Evolutionary conservation across 2,888 invertebrate genomes (phyloP).

Genomic region (Chrysolina oricalcia): DNA sequence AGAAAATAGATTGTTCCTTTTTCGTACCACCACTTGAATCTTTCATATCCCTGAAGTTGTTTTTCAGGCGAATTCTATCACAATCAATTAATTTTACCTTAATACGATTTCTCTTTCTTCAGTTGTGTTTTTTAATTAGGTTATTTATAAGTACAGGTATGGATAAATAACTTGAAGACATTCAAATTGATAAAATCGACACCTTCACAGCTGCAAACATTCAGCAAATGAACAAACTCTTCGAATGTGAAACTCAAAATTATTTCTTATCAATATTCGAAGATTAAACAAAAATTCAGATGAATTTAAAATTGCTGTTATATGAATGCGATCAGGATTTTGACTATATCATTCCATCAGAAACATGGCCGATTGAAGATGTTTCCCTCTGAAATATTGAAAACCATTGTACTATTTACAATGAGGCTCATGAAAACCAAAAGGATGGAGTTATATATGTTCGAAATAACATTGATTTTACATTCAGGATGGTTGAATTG

Average conservation of each 20-base stretch:
- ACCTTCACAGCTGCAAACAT: slow-evolving; percentile 14
- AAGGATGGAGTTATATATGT: slow-evolving; percentile 3
- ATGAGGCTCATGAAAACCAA: slow-evolving; percentile 11
- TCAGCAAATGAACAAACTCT: slow-evolving; percentile 17
- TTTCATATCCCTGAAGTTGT: not conserved
- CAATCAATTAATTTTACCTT: not conserved
- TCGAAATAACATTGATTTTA: too few species aligned
- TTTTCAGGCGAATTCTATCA: not conserved
- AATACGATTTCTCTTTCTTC: too few species aligned
- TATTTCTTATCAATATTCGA: not conserved
- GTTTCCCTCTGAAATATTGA: slow-evolving; percentile 12
- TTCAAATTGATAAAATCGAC: slow-evolving; percentile 14
- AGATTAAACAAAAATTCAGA: too few species aligned
- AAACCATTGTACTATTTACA: slow-evolving; percentile 19
- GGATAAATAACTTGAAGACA: not conserved
- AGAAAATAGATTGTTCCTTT: too few species aligned
- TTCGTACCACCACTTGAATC: too few species aligned
- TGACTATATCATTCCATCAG: slow-evolving; percentile 8
- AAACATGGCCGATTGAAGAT: slow-evolving; percentile 24
- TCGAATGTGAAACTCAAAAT: slow-evolving; percentile 3
- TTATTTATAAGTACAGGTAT: not conserved
- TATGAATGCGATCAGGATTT: too few species aligned
- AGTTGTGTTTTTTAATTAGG: not conserved
- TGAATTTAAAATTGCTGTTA: too few species aligned
- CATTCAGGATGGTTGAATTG: too few species aligned